Base-by-base conservation (phyloP, 2,113 vertebrate genomes). In the Syngnathus typhle region DNA sequence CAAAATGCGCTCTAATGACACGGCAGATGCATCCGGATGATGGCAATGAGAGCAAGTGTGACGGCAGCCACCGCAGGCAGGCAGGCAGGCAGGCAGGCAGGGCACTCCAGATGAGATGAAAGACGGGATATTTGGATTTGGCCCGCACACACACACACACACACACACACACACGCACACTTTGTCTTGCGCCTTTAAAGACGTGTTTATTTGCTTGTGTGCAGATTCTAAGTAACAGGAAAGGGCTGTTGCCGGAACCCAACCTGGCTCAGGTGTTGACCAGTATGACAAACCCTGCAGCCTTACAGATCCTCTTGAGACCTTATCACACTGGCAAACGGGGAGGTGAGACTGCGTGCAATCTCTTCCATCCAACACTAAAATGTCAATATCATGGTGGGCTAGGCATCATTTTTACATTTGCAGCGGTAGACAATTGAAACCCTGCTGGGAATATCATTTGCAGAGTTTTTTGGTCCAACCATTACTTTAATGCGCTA, bases 231-330 rank as follows among this genome's bases (percentile, higher is more conserved):
- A 96, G 93, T 82, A 94, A 91, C 55, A 94, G 91, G 82, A 98
- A 98, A 79, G 97, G 95, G 12, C 90, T 98, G 67, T 90, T 99
- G 55, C 96, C 96, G 56, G 96, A 98, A 80, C 97, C 97, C 19
- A 98, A 94, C 67, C 87, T 95, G 3, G 90, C 93, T 52, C 96
- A 99, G 90, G 93, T 98, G 65, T 88, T 98, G 90, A 98, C 93
- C 70, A 97, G 94, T 77, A 92, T 99, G 71, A 96, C 93, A 74
- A 98, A 96, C 8, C 97, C 97, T 7, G 94, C 95, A 1, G 94
- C 95, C 89, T 78, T 98, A 73, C 96, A 98, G 72, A 93, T 98
- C 82, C 92, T 99, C 38, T 91, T 98, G 80, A 93, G 95, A 68
- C 95, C 95, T 10, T 94, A 93, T 82, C 84, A 94, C 66, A 85